phyloP scores from a whole-genome alignment of 1,140 invertebrate genomes.

The Sitodiplosis mosellana region DNA sequence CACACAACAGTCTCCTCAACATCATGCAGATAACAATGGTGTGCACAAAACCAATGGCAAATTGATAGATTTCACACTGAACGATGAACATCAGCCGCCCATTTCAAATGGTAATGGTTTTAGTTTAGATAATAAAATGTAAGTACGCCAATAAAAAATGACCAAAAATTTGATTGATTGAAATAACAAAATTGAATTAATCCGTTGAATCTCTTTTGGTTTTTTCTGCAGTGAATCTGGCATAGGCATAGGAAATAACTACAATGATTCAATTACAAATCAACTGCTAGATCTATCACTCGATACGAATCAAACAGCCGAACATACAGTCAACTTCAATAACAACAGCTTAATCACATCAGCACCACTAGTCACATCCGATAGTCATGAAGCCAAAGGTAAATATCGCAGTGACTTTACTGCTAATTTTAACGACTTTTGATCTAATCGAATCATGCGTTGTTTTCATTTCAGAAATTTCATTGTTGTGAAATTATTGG shows the following conservation, averaged over 20 bases:
- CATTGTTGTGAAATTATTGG: too few relatives aligned
- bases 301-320: constrained; percentile 20
- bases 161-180: too few relatives aligned
- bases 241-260: neutral
- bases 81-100: neutral
- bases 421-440: neutral
- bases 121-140: constrained; percentile 24
- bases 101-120: constrained; percentile 23
- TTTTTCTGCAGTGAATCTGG: neutral
- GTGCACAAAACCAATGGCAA: neutral
- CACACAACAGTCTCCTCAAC: neutral
- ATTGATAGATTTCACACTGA: neutral
- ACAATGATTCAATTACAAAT: constrained; percentile 8
- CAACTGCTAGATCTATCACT: constrained; percentile 23
- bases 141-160: constrained; percentile 8
- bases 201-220: too few relatives aligned
- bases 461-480: too few relatives aligned
- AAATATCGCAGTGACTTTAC: too few relatives aligned
- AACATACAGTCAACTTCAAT: constrained; percentile 14
- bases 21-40: neutral
- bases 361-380: constrained; percentile 26
- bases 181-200: too few relatives aligned
- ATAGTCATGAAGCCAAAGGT: constrained; percentile 28
- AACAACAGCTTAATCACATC: constrained; percentile 23
- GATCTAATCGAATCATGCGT: neutral